Conservation (phyloP, 2,888 invertebrate genomes). For the Sicus ferrugineus region DNA sequence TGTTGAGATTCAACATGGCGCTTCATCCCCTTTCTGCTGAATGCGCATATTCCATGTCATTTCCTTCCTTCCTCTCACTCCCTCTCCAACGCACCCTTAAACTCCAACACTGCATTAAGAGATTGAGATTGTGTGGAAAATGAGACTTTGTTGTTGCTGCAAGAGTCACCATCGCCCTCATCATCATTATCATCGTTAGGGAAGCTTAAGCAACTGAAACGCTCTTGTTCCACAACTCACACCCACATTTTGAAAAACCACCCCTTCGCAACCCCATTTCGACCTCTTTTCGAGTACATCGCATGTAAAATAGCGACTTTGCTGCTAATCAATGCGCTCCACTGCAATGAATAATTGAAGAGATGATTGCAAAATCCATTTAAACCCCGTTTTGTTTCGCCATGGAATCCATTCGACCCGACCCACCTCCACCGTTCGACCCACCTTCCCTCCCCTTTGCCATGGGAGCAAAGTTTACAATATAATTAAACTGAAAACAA, state of each 20-base stretch:
- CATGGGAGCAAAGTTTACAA: conserved; percentile 35
- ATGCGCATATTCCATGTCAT: conserved; percentile 20
- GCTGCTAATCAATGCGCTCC: conserved; percentile 40
- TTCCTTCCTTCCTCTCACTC: conserved; percentile 20
- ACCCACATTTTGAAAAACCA: conserved; percentile 15
- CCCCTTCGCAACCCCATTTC: background rate
- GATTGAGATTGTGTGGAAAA: no score
- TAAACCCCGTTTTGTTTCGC: conserved; percentile 40
- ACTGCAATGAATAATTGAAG: conserved; percentile 48
- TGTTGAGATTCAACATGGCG: conserved; percentile 54
- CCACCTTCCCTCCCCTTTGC: background rate
- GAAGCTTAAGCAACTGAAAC: conserved; percentile 24
- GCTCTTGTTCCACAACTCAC: conserved; percentile 13
- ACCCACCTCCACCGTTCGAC: background rate
- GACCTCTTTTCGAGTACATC: background rate
- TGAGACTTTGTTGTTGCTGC: no score
- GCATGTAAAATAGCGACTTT: background rate
- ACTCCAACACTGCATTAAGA: no score
- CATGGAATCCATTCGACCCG: background rate
- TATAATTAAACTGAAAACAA: conserved; percentile 23
- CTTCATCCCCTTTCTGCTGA: conserved; percentile 40
- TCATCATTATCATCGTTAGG: background rate
- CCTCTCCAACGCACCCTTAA: no score
- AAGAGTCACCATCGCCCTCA: background rate
- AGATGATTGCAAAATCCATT: conserved; percentile 46